Evolutionary conservation across 53 echinoderm and acorn worm genomes (phyloP).

Genomic region (Paelopatides confundens): DNA sequence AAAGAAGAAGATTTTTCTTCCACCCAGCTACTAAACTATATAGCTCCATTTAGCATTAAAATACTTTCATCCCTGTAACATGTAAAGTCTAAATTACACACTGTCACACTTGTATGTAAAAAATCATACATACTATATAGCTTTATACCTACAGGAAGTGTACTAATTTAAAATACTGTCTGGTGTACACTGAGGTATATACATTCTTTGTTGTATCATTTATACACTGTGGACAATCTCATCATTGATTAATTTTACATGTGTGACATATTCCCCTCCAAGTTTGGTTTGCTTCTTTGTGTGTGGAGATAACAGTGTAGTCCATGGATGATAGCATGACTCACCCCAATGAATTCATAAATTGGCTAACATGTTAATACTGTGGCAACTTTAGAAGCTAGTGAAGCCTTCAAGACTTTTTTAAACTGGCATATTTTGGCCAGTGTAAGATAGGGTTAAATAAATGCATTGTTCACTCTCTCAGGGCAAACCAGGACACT

Average conservation of each 20-base stretch:
- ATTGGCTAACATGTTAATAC: background rate
- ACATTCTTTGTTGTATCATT: background rate
- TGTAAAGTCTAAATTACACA: background rate
- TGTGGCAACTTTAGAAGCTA: background rate
- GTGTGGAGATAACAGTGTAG: background rate
- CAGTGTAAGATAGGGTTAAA: too few relatives aligned
- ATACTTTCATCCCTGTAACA: background rate
- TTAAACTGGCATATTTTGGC: background rate
- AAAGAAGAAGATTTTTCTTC: too few relatives aligned
- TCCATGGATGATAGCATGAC: background rate
- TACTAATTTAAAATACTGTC: background rate
- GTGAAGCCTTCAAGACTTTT: background rate
- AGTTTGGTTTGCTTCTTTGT: background rate
- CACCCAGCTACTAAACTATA: too few relatives aligned
- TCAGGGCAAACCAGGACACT: too few relatives aligned
- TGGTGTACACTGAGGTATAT: background rate
- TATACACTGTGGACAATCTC: background rate
- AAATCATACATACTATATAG: too few relatives aligned
- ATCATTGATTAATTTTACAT: conserved; percentile 8
- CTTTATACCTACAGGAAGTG: background rate
- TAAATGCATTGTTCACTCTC: too few relatives aligned
- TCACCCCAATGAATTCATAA: background rate
- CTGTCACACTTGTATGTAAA: background rate
- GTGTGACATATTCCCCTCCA: conserved; percentile 8
- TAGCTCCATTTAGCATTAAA: background rate